phyloP scores from a whole-genome alignment of 2,888 invertebrate species.

The Callyntrura guangdongensis region DNA sequence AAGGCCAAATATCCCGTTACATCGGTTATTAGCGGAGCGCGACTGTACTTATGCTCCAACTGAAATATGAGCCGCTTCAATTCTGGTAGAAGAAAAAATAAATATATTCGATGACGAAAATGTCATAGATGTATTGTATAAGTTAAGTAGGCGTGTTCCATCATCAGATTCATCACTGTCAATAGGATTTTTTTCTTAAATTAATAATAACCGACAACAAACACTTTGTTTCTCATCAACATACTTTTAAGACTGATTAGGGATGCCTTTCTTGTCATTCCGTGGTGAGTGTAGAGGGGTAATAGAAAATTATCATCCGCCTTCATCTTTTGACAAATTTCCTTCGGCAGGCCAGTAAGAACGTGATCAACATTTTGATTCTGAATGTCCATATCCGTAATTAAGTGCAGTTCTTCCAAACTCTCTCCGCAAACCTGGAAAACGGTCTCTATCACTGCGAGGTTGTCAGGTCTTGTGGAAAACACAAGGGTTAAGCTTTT shows the following conservation, averaged over 20 bases:
- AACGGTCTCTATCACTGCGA: constrained; percentile 73
- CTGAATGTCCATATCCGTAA: constrained; percentile 80
- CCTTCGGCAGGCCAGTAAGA: constrained; percentile 76
- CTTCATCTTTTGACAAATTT: constrained; percentile 70
- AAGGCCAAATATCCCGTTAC: constrained; percentile 79
- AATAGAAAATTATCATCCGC: constrained; percentile 59
- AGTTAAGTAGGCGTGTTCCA: no score
- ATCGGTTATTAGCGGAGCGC: constrained; percentile 80
- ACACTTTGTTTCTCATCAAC: neutral
- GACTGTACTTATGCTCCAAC: constrained; percentile 74
- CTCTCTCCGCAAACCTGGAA: constrained; percentile 71
- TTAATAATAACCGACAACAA: no score
- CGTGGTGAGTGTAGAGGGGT: constrained; percentile 54
- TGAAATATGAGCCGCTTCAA: constrained; percentile 72
- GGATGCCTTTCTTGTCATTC: constrained; percentile 65
- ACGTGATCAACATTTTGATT: constrained; percentile 80
- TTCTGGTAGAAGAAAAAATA: constrained; percentile 40
- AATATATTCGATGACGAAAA: no score
- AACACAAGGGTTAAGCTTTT: constrained; percentile 78
- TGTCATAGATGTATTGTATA: constrained; percentile 1
- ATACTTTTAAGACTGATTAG: constrained; percentile 74
- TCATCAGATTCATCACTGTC: no score
- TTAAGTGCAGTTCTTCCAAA: constrained; percentile 75
- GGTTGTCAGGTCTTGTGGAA: constrained; percentile 76
- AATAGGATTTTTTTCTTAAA: no score